These are phyloP conservation scores for Pimpla rufipes DNA, from an alignment of 2,888 invertebrate genomes.

Conservation along the genomic window DNA sequence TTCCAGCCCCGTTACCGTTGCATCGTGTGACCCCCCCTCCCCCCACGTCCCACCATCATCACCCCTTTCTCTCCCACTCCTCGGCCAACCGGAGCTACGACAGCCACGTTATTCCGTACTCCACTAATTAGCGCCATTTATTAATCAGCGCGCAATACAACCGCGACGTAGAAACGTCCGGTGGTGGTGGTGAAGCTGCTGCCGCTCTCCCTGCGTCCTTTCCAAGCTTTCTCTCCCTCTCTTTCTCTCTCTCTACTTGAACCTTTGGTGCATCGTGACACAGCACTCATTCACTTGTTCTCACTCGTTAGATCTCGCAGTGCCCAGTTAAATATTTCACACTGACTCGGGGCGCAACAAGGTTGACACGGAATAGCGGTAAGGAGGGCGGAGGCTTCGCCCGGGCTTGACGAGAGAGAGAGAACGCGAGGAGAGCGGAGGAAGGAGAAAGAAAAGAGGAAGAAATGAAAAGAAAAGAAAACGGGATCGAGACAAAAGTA, in stretches of 20 bases:
- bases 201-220: conserved; percentile 41
- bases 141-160: conserved; percentile 71
- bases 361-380: conserved; percentile 60
- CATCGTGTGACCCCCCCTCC: conserved; percentile 38
- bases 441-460: conserved; percentile 14
- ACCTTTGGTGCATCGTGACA: conserved; percentile 22
- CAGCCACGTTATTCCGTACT: conserved; percentile 64
- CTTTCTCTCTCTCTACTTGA: conserved; percentile 9
- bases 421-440: conserved; percentile 35
- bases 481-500: conserved; percentile 63
- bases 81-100: conserved; percentile 28
- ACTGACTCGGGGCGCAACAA: conserved; percentile 55
- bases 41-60: conserved; percentile 32
- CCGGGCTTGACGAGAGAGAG: conserved; percentile 55
- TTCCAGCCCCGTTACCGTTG: conserved; percentile 30
- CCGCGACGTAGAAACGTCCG: conserved; percentile 60
- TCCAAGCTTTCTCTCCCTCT: not conserved
- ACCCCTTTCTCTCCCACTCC: conserved; percentile 1
- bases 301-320: conserved; percentile 35
- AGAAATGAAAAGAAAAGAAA: conserved; percentile 25
- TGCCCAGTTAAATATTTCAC: conserved; percentile 61
- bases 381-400: conserved; percentile 32
- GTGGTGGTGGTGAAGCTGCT: conserved; percentile 28
- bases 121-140: conserved; percentile 74
- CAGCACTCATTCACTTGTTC: conserved; percentile 44